Percentiles rank a stretch among this genome's conserved stretches.
Conservation (phyloP, 2,113 vertebrate genomes). For the Theristicus caerulescens region DNA sequence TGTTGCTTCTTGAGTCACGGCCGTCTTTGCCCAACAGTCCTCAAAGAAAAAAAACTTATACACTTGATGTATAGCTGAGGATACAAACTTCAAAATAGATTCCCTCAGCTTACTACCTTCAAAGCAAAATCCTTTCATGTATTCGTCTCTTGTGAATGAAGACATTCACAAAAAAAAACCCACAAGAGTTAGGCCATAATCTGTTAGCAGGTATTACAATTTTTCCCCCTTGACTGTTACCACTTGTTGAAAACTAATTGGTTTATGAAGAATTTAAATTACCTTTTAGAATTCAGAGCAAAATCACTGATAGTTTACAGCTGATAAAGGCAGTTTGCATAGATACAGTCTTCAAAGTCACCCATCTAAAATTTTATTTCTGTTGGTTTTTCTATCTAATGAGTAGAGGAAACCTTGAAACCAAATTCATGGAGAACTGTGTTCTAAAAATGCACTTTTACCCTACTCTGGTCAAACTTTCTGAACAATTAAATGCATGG, state of each 20-base stretch:
- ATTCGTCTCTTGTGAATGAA: not conserved
- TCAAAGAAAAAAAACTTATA: not conserved
- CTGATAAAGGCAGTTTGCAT: not conserved
- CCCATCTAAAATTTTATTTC: not conserved
- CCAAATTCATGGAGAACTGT: not conserved
- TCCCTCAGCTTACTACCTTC: not conserved
- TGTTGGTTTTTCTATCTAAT: not conserved
- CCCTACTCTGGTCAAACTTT: not conserved
- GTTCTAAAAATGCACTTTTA: not conserved
- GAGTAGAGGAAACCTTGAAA: not conserved
- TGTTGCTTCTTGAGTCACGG: fast-evolving
- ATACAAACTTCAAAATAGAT: not conserved
- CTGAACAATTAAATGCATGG: not conserved
- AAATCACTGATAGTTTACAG: not conserved
- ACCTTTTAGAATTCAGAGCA: not conserved
- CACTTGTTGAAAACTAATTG: not conserved
- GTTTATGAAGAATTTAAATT: not conserved
- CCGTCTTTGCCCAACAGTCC: fast-evolving
- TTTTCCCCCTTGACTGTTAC: not conserved
- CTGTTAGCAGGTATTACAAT: not conserved
- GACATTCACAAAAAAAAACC: not conserved
- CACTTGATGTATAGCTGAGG: no score
- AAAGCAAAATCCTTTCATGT: not conserved
- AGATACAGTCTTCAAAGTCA: not conserved
- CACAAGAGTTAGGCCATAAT: not conserved